Percentiles rank a stretch among this genome's conserved stretches.
phyloP scores from a whole-genome alignment of 2,888 invertebrate species.

The Phengaris arion region DNA sequence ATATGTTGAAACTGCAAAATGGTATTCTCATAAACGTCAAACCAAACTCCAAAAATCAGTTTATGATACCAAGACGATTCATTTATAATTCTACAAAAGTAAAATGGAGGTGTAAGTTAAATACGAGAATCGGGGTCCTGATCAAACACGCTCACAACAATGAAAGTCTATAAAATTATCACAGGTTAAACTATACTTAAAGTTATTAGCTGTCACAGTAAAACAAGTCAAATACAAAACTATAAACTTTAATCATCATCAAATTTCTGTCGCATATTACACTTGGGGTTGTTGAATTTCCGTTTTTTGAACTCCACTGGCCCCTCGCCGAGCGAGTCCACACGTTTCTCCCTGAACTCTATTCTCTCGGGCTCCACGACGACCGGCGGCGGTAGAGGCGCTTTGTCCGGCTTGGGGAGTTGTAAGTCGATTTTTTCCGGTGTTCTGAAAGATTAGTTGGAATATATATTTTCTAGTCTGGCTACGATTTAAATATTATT shows the following conservation, averaged over 20 bases:
- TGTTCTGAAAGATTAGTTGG: slow-evolving; percentile 34
- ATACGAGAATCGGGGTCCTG: too few relatives aligned
- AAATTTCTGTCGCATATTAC: slow-evolving; percentile 82
- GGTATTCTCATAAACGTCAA: too few relatives aligned
- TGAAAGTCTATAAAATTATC: too few relatives aligned
- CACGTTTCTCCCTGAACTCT: slow-evolving; percentile 81
- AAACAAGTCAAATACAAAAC: not conserved
- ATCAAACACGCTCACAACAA: too few relatives aligned
- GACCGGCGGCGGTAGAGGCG: slow-evolving; percentile 66
- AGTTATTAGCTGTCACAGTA: not conserved
- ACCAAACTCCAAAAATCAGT: too few relatives aligned
- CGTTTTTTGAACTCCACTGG: slow-evolving; percentile 84
- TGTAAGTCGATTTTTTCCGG: slow-evolving; percentile 83
- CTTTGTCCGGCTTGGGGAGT: slow-evolving; percentile 80
- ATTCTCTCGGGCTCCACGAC: slow-evolving; percentile 67
- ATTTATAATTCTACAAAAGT: too few relatives aligned
- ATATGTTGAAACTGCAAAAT: too few relatives aligned
- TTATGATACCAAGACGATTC: too few relatives aligned
- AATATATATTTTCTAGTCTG: not conserved
- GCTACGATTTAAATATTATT: too few relatives aligned
- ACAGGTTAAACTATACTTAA: too few relatives aligned
- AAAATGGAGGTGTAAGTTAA: too few relatives aligned
- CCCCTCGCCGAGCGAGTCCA: slow-evolving; percentile 75
- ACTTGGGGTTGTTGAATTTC: slow-evolving; percentile 80
- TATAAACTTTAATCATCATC: slow-evolving; percentile 76